Evolutionary conservation across 2,888 invertebrate genomes (phyloP).

Genomic region (Strigamia maritima): DNA sequence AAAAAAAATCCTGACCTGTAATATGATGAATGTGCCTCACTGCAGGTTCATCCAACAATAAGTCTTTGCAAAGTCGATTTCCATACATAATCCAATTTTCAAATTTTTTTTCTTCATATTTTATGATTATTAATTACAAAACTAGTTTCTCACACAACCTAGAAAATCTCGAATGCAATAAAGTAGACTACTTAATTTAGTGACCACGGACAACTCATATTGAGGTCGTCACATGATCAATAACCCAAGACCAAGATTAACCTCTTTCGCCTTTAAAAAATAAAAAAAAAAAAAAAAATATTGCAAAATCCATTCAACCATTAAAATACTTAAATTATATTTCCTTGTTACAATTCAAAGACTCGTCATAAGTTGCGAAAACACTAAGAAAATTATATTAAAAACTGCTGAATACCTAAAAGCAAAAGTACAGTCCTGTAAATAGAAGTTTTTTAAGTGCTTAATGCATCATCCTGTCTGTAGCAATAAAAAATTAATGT

Average conservation of each 20-base stretch:
- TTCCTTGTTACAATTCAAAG: neutral
- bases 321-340: neutral
- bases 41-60: neutral
- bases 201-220: neutral
- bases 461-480: no score
- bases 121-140: neutral
- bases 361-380: neutral
- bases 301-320: neutral
- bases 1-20: neutral
- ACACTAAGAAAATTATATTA: neutral
- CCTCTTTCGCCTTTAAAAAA: neutral
- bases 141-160: neutral
- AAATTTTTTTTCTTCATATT: neutral
- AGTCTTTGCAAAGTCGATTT: neutral
- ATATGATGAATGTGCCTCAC: neutral
- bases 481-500: no score
- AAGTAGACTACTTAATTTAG: neutral
- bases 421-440: no score
- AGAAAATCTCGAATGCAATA: neutral
- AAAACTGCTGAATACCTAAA: neutral
- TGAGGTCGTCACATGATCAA: constrained; percentile 9
- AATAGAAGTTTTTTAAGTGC: no score
- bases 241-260: constrained; percentile 17
- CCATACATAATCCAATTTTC: neutral
- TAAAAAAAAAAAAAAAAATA: no score